Percentiles rank a stretch among this genome's conserved stretches.
These are phyloP conservation scores for Intellagama lesueurii DNA, from an alignment of 2,797 vertebrate species.

Conservation along the genomic window DNA sequence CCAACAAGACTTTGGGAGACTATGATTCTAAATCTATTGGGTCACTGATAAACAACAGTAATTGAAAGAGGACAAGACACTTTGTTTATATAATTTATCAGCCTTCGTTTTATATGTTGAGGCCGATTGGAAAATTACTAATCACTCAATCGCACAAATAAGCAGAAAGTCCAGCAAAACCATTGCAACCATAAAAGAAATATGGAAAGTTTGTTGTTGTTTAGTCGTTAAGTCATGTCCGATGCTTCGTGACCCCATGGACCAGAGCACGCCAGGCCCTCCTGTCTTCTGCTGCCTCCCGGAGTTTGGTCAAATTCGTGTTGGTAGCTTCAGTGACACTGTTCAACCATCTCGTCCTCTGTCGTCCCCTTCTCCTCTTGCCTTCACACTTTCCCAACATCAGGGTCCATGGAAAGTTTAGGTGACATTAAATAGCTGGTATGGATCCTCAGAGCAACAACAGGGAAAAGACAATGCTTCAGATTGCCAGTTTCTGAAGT, in stretches of 20 bases:
- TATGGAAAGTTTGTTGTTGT: neutral
- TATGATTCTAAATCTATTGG: slow-evolving; percentile 83
- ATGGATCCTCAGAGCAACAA: neutral
- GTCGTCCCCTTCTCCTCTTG: too few species aligned
- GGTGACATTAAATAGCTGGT: neutral
- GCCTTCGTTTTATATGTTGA: neutral
- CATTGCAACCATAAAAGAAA: too few species aligned
- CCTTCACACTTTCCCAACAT: too few species aligned
- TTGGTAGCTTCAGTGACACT: too few species aligned
- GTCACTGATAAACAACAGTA: slow-evolving; percentile 25
- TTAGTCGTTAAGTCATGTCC: too few species aligned
- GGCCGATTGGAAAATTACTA: neutral
- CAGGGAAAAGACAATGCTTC: neutral
- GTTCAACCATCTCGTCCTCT: too few species aligned
- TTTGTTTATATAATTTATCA: slow-evolving; percentile 46
- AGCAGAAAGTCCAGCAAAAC: neutral
- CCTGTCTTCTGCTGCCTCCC: too few species aligned
- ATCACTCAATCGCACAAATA: neutral
- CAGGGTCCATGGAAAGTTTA: neutral
- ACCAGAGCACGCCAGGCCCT: too few species aligned
- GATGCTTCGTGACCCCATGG: too few species aligned
- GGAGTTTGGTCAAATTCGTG: too few species aligned
- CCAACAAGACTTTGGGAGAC: slow-evolving; percentile 93
- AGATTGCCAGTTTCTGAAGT: neutral
- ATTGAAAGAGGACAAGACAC: slow-evolving; percentile 3